Evolutionary conservation across 92 coral and sea anemone genomes (phyloP), one percentile per base, ranked within the genome.

Genomic region (Paramuricea clavata): DNA sequence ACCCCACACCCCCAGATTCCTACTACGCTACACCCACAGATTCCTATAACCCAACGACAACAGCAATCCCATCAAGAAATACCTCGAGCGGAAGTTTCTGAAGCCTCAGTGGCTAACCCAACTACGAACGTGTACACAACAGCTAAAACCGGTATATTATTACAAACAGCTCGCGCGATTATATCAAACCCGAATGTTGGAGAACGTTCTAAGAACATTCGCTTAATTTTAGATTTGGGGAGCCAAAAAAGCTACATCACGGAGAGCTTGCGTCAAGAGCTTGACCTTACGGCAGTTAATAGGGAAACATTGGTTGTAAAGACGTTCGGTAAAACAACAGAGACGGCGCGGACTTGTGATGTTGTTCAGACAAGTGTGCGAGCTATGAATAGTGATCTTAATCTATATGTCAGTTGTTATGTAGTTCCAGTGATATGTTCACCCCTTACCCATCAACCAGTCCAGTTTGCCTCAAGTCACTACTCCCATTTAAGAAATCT

Each of bases 401-500:
- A 6, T 21, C 15, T 60, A 31, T n/a, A 21, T 13, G 10, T 28
- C 21, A 60, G 21, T 31, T 22, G 68, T 31, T 21, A n/a, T 60
- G 15, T 57, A 4, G 85, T 77, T 9, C 73, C 61, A 26, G 79
- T 61, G 23, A 85, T 79, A 23, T 85, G 89, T 52, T 68, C 83
- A 34, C 83, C 83, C 6, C 42, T 89, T n/a, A 41, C 5, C 9
- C 47, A 85, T 42, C 89, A 89, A 52, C 83, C 86, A 8, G 69
- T 85, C 5, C 78, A 85, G 47, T 22, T 89, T 67, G 92, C 83
- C 2, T 81, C 77, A 34, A 42, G 25, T 3, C 75, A 41, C 0
- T 89, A 77, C 30, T 36, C 81, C 52, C 92, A 89, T 33, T 62
- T 88, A 75, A 27, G 28, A 2, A 75, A 44, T 27, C 64, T 88